A percentile compares a stretch with the other conserved stretches of the same genome.
Conservation (phyloP, 2,888 invertebrate genomes). For the Melipona beecheii region DNA sequence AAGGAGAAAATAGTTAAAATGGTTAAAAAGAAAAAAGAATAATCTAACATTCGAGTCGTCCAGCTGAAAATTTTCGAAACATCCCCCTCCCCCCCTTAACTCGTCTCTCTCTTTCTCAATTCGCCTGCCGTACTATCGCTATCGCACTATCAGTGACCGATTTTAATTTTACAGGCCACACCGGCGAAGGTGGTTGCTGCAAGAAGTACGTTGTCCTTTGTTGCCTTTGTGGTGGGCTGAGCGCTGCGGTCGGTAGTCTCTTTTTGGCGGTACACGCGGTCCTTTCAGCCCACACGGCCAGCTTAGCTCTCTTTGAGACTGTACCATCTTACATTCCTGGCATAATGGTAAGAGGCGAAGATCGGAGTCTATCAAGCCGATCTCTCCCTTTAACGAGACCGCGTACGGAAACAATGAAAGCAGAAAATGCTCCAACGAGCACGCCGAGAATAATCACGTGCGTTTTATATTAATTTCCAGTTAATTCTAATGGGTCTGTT, state of each 20-base stretch:
- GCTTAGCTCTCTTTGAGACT: constrained; percentile 90
- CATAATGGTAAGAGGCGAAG: constrained; percentile 89
- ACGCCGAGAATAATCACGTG: constrained; percentile 4
- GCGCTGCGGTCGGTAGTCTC: constrained; percentile 91
- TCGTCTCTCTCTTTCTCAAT: no score
- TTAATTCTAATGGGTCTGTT: constrained; percentile 94
- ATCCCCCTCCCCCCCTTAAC: not conserved
- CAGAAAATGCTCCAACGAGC: not conserved
- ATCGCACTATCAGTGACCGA: constrained; percentile 41
- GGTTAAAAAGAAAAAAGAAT: no score
- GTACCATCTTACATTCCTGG: constrained; percentile 98
- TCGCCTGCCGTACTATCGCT: not conserved
- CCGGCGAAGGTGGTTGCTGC: constrained; percentile 80
- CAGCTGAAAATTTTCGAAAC: constrained; percentile 5
- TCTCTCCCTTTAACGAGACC: constrained; percentile 7
- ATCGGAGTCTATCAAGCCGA: constrained; percentile 43
- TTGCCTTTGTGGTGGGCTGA: constrained; percentile 91
- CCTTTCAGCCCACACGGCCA: constrained; percentile 89
- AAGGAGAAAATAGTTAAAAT: no score
- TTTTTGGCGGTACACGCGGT: constrained; percentile 92
- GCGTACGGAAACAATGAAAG: not conserved
- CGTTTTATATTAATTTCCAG: constrained; percentile 85
- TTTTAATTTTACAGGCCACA: constrained; percentile 74
- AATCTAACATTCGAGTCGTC: not conserved
- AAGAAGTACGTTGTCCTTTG: constrained; percentile 93